Conservation (phyloP, 2,888 invertebrate species). For the Himalopsyche japonica region DNA sequence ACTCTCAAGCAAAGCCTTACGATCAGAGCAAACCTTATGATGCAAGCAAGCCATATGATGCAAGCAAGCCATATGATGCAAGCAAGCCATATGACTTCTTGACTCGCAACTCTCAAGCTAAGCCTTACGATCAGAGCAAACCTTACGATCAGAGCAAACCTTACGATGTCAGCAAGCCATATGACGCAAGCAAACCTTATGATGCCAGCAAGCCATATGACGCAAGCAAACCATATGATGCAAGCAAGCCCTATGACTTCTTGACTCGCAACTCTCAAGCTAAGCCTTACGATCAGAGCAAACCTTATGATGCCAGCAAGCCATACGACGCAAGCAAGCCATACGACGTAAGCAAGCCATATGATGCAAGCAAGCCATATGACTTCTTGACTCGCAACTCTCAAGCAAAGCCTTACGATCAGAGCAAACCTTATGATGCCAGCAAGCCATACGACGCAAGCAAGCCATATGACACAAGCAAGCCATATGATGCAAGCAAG, state of each 20-base stretch:
- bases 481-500: constrained; percentile 12
- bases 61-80: not conserved
- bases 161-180: not conserved
- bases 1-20: not conserved
- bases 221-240: constrained; percentile 21
- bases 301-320: constrained; percentile 17
- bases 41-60: not conserved
- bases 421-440: constrained; percentile 12
- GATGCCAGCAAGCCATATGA: constrained; percentile 13
- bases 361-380: constrained; percentile 14
- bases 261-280: too few relatives aligned
- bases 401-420: constrained; percentile 13
- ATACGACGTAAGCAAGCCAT: constrained; percentile 14
- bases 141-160: not conserved
- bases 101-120: not conserved
- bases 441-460: constrained; percentile 12
- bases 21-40: not conserved
- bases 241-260: not conserved
- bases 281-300: constrained; percentile 15
- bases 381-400: not conserved
- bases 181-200: constrained; percentile 8
- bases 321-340: constrained; percentile 14
- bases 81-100: not conserved
- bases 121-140: not conserved
- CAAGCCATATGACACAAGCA: constrained; percentile 15